Base-by-base conservation (phyloP, 2,888 invertebrate genomes). In the Lobophora halterata region DNA sequence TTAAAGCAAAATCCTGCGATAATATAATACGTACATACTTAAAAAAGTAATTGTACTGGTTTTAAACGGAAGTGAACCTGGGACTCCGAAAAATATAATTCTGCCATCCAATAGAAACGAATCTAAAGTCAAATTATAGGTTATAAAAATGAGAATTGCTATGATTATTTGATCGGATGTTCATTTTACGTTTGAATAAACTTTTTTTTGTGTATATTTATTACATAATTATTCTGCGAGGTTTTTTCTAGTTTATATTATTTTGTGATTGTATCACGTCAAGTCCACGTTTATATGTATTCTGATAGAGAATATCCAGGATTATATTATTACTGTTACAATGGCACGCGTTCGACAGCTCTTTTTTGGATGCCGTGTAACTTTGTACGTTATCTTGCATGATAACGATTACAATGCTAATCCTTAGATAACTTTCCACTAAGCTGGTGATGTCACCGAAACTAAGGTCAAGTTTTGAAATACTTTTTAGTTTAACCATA, bases 111-210 rank as follows among this genome's bases (percentile, higher is more conserved):
- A 54, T 54, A 44, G 44, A 57, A 61, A 61, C 61, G 55, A n/a
- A n/a, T n/a, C n/a, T 46, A 55, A 55, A 64, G 52, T 54, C 44
- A 61, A 69, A 69, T 66, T 67, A 62, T 49, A 14, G 57, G 64
- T 52, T 55, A 62, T 67, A 67, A 65, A 66, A 57, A 46, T 59
- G 52, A 49, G 49, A 55, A 62, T 61, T 46, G 53, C 53, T 40
- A 43, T 58, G 49, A 58, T 63, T 60, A 58, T 37, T n/a, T 34
- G 40, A 44, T 49, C 40, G 35, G 51, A 49, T 53, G 55, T 52
- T 55, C 48, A 35, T 45, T 49, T 18, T 16, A 5, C 9, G 23
- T 24, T n/a, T n/a, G n/a, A n/a, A n/a, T n/a, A n/a, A n/a, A n/a
- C n/a, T n/a, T n/a, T n/a, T n/a, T n/a, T n/a, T n/a, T n/a, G n/a